A percentile compares a stretch with the other conserved stretches of the same genome.
These are phyloP conservation scores for Paralvinella palmiformis DNA, from an alignment of 1,140 invertebrate genomes.

Conservation along the genomic window DNA sequence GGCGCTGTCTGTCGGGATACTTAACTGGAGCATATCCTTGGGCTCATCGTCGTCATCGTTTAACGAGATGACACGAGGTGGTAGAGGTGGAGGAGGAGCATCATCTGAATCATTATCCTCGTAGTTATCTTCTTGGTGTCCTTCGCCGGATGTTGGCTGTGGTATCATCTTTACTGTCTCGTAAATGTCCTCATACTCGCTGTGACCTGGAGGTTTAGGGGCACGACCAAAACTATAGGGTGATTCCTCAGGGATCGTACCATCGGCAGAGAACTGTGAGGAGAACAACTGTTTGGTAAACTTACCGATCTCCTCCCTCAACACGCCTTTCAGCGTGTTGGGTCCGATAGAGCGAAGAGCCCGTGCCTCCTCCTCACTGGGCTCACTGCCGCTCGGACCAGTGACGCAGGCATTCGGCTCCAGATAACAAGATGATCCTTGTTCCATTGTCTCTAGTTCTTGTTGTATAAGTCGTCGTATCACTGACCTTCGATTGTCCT, in stretches of 20 bases:
- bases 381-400: not conserved
- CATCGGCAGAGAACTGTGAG: not conserved
- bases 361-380: not conserved
- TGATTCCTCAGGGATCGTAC: no score
- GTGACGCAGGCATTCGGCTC: not conserved
- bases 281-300: not conserved
- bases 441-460: constrained; percentile 1
- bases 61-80: not conserved
- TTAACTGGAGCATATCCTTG: not conserved
- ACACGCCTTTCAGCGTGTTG: not conserved
- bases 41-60: not conserved
- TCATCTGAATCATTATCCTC: not conserved
- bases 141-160: not conserved
- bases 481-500: no score
- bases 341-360: not conserved
- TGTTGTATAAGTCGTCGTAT: not conserved
- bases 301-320: constrained; percentile 12
- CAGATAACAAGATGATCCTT: not conserved
- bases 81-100: not conserved
- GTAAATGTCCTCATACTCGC: not conserved
- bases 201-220: not conserved
- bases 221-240: no score
- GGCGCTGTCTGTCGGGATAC: no score
- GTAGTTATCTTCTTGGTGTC: not conserved
- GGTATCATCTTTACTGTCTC: not conserved